Evolutionary conservation across 2,113 vertebrate species (phyloP), one percentile per base, ranked within the genome.

Genomic region (Nesospiza acunhae): DNA sequence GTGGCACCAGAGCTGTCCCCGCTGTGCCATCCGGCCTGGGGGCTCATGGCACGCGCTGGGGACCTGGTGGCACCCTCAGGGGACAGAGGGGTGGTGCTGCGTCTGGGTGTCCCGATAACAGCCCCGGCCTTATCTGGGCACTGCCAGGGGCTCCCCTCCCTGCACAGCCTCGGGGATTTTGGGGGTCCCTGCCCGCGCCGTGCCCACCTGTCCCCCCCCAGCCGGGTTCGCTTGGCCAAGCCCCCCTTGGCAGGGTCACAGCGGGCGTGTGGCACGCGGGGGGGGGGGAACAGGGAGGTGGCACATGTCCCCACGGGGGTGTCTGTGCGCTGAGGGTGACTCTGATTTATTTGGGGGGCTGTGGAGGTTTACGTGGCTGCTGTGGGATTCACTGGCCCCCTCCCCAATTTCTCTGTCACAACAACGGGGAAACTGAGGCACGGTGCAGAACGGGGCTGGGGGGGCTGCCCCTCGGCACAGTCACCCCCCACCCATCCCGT

Each of bases 261-360:
- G 89, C 24, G 30, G 44, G 7, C 0, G 8, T 7, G 41, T 22
- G 46, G 37, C 41, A 24, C 20, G 26, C 16, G 1, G 4, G 19
- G 15, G 35, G 46, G 46, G 13, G 47, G 47, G 46, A 35, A 11
- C n/a, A 14, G 73, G 24, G 33, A 17, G 24, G 46, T 39, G 44
- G 31, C 2, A 37, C 2, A 0, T 5, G 56, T 67, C 78, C 63
- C 78, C 63, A 0, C 0, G 6, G 28, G 33, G 1, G 0, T 30
- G 60, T 30, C 7, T 14, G 10, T 16, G 53, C 23, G 47, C 49
- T 53, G 31, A 4, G 53, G 73, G 53, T 33, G 73, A 1, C 73
- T 42, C 73, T 44, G 93, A 52, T 69, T 90, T 74, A 35, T 30
- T 1, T 9, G 79, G 74, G 69, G 69, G 27, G 68, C 56, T 58